phyloP scores from a whole-genome alignment of 2,888 invertebrate genomes.

The Eustalomyia histrio region DNA sequence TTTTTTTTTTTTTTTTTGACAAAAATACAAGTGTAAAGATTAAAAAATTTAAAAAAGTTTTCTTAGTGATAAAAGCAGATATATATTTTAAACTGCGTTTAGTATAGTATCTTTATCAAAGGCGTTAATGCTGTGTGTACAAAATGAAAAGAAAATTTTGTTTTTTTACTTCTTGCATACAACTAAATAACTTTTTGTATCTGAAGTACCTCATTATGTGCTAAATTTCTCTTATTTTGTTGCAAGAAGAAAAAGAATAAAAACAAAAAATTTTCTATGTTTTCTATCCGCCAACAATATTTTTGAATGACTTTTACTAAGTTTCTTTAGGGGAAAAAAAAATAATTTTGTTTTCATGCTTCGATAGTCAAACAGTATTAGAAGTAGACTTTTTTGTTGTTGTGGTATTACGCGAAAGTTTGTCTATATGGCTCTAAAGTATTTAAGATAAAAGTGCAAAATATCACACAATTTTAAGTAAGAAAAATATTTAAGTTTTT shows the following conservation, averaged over 20 bases:
- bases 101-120: slow-evolving; percentile 18
- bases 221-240: slow-evolving; percentile 56
- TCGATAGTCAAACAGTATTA: slow-evolving; percentile 36
- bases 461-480: slow-evolving; percentile 16
- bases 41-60: slow-evolving; percentile 54
- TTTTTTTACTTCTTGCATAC: slow-evolving; percentile 52
- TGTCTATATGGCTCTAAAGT: slow-evolving; percentile 5
- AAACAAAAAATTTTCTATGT: slow-evolving; percentile 20
- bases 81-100: slow-evolving; percentile 26
- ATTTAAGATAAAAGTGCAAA: slow-evolving; percentile 34
- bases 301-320: slow-evolving; percentile 49
- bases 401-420: slow-evolving; percentile 23
- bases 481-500: too few species aligned
- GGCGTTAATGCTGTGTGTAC: slow-evolving; percentile 38
- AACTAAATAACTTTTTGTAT: slow-evolving; percentile 56
- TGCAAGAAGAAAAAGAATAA: slow-evolving; percentile 29
- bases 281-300: slow-evolving; percentile 45
- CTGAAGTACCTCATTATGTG: slow-evolving; percentile 61
- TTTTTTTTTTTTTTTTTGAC: slow-evolving; percentile 14
- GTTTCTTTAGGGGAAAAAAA: slow-evolving; percentile 30
- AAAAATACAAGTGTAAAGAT: slow-evolving; percentile 47
- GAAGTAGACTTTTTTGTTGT: slow-evolving; percentile 24
- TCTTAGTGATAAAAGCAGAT: slow-evolving; percentile 18
- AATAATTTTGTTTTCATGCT: slow-evolving; percentile 24
- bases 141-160: slow-evolving; percentile 29